Conservation (phyloP, 2,888 invertebrate genomes). For the Caenorhabditis becei region DNA sequence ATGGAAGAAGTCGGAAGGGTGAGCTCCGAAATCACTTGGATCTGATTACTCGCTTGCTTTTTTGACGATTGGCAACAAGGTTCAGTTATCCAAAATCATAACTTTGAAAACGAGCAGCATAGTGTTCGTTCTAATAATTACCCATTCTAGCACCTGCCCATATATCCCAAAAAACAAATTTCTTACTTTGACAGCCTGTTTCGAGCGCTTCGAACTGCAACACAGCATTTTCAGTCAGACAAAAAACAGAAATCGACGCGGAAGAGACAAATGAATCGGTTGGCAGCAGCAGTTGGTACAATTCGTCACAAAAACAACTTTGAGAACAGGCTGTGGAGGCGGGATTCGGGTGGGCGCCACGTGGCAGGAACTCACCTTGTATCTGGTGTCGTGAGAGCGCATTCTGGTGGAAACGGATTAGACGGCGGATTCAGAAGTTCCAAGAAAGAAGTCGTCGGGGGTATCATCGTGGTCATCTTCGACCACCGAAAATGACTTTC, state of each 20-base stretch:
- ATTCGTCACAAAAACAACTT: constrained; percentile 1
- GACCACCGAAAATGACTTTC: constrained; percentile 5
- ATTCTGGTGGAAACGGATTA: background rate
- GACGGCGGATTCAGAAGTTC: background rate
- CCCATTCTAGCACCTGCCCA: no score
- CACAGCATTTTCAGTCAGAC: constrained; percentile 17
- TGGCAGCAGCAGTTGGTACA: background rate
- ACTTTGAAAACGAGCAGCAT: constrained; percentile 2
- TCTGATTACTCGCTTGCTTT: no score
- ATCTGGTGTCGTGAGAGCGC: constrained; percentile 17
- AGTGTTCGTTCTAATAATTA: no score
- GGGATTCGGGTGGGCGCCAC: background rate
- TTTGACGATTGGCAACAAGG: no score
- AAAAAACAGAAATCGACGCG: background rate
- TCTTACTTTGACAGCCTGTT: constrained; percentile 25
- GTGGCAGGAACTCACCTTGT: constrained; percentile 15
- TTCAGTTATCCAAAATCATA: background rate
- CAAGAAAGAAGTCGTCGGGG: background rate
- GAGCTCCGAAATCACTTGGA: background rate
- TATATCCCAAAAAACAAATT: background rate
- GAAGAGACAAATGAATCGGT: constrained; percentile 4
- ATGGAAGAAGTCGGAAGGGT: no score
- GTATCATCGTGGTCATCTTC: constrained; percentile 10
- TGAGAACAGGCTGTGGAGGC: background rate
- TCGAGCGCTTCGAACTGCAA: constrained; percentile 24